Conservation (phyloP, 2,888 invertebrate species). For the Boloria euphrosyne region DNA sequence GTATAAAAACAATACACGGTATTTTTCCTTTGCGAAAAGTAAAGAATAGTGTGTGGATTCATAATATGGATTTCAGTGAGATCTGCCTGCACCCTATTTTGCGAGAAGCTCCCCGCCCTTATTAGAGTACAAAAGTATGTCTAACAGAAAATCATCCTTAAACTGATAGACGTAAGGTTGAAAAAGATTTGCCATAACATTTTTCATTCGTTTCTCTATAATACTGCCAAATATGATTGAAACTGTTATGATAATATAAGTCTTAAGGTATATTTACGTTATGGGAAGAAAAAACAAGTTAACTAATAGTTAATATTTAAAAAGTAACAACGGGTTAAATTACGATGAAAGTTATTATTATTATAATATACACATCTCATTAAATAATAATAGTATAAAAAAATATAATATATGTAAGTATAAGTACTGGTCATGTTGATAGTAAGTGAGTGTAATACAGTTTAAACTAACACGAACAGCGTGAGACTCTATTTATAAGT, state of each 20-base stretch:
- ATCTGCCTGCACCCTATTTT: conserved; percentile 38
- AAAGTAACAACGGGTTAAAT: not conserved
- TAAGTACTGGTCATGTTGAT: conserved; percentile 7
- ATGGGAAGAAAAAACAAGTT: conserved; percentile 8
- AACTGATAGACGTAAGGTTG: not conserved
- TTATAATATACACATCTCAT: not conserved
- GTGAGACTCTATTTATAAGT: conserved; percentile 20
- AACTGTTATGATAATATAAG: conserved; percentile 32
- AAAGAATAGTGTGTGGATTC: conserved; percentile 29
- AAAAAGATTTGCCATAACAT: not conserved
- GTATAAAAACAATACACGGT: conserved; percentile 3
- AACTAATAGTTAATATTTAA: not conserved
- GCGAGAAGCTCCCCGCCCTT: conserved; percentile 37
- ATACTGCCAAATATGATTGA: conserved; percentile 35
- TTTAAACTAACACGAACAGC: conserved; percentile 12
- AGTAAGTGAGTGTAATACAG: conserved; percentile 7
- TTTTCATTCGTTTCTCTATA: conserved; percentile 33
- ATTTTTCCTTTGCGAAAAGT: conserved; percentile 11
- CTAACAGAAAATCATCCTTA: conserved; percentile 11
- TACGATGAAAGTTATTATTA: no score
- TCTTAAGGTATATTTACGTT: conserved; percentile 23
- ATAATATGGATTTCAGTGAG: conserved; percentile 37
- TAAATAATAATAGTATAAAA: not conserved
- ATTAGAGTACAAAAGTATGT: conserved; percentile 24
- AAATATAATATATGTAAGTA: not conserved